These are phyloP conservation scores for Phlogophora meticulosa DNA, from an alignment of 2,888 invertebrate species.

Conservation along the genomic window DNA sequence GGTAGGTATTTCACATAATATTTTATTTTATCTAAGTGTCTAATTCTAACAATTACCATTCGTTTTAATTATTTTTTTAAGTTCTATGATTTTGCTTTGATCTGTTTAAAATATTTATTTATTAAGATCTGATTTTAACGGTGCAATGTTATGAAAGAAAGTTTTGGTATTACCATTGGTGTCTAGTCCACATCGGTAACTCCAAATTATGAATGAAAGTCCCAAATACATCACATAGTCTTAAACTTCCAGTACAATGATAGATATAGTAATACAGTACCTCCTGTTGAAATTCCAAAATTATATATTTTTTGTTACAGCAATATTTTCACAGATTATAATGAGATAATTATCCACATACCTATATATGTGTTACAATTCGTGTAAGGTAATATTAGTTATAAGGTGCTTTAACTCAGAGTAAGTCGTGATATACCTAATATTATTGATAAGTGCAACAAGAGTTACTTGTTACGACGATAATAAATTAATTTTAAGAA, in stretches of 20 bases:
- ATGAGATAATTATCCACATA: constrained; percentile 77
- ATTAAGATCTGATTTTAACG: constrained; percentile 85
- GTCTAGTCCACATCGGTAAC: constrained; percentile 70
- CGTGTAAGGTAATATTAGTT: constrained; percentile 77
- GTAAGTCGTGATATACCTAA: constrained; percentile 85
- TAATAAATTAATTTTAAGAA: constrained; percentile 72
- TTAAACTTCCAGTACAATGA: constrained; percentile 83
- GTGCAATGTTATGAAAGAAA: constrained; percentile 74
- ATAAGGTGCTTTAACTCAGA: constrained; percentile 89
- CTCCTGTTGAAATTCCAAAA: constrained; percentile 88
- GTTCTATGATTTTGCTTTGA: constrained; percentile 91
- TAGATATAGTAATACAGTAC: constrained; percentile 78
- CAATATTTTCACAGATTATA: constrained; percentile 82
- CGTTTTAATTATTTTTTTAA: constrained; percentile 82
- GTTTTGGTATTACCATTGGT: constrained; percentile 62
- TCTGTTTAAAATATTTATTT: constrained; percentile 84
- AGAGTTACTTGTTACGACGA: constrained; percentile 68
- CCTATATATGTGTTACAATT: constrained; percentile 77
- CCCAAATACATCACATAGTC: constrained; percentile 79
- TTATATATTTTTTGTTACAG: constrained; percentile 84
- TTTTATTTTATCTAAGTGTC: constrained; percentile 84
- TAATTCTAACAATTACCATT: constrained; percentile 87
- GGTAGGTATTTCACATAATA: constrained; percentile 86
- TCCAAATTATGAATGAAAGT: constrained; percentile 63
- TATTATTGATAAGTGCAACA: constrained; percentile 74